These are phyloP conservation scores for Telmatochromis sp. DNA, from an alignment of 2,113 vertebrate species.

Conservation along the genomic window DNA sequence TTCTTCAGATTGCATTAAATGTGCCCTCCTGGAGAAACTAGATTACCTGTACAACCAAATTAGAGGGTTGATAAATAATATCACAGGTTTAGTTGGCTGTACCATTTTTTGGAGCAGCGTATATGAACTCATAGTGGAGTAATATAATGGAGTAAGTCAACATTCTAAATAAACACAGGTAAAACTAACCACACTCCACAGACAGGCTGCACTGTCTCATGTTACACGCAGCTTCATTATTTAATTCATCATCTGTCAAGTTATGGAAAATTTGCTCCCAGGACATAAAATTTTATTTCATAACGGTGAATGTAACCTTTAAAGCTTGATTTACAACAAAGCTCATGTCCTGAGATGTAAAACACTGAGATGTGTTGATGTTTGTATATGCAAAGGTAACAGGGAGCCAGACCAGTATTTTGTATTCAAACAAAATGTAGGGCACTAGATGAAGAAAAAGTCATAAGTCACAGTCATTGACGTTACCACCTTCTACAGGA, in stretches of 20 bases:
- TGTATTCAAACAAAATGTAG: not conserved
- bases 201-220: not conserved
- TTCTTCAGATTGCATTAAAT: not conserved
- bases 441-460: slow-evolving; percentile 3
- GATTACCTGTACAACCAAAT: not conserved
- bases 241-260: not conserved
- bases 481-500: slow-evolving; percentile 66
- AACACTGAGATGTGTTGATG: not conserved
- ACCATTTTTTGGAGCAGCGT: not conserved
- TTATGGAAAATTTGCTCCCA: not conserved
- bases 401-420: not conserved
- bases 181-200: not conserved
- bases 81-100: not conserved
- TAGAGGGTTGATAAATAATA: too few relatives aligned
- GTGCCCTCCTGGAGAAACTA: not conserved
- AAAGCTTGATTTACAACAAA: not conserved
- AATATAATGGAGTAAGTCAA: not conserved
- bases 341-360: not conserved
- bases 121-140: not conserved
- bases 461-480: slow-evolving; percentile 35
- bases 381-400: not conserved
- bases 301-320: not conserved
- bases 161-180: not conserved
- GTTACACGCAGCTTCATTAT: not conserved
- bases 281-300: not conserved